A percentile compares a stretch with the other conserved stretches of the same genome.
These are phyloP conservation scores for Nesoenas mayeri DNA, from an alignment of 2,113 vertebrate genomes.

Conservation along the genomic window DNA sequence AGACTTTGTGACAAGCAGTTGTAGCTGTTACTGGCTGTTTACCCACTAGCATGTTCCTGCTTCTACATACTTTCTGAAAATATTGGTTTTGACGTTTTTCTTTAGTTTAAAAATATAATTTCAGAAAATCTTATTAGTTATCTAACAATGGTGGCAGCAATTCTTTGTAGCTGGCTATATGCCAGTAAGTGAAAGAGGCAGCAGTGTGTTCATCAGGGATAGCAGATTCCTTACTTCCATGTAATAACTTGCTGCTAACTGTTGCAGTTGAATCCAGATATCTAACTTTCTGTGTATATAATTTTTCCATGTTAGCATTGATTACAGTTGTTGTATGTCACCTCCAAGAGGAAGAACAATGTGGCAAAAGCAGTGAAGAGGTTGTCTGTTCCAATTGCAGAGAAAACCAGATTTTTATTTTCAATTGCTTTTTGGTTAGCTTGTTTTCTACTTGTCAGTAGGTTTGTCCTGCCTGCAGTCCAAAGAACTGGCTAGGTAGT, in stretches of 20 bases:
- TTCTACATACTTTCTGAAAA: neutral
- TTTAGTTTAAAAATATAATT: neutral
- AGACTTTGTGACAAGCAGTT: neutral
- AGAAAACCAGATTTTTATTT: neutral
- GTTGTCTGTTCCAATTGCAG: rapidly evolving
- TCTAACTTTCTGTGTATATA: neutral
- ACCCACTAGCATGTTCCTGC: neutral
- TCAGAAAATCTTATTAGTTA: neutral
- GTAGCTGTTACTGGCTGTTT: neutral
- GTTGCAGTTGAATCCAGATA: neutral
- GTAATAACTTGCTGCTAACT: neutral
- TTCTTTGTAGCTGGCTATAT: neutral
- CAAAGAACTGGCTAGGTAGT: neutral
- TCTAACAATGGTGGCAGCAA: neutral
- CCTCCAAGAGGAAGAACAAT: neutral
- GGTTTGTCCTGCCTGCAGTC: neutral
- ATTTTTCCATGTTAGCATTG: neutral
- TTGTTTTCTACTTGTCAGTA: neutral
- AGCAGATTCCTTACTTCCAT: neutral
- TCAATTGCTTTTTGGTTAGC: neutral
- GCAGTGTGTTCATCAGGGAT: neutral
- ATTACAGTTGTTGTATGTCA: neutral
- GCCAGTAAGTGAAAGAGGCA: neutral
- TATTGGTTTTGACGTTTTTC: neutral
- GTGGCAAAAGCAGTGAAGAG: neutral